Conservation (phyloP, 2,888 invertebrate genomes). For the Xiphydria camelus region DNA sequence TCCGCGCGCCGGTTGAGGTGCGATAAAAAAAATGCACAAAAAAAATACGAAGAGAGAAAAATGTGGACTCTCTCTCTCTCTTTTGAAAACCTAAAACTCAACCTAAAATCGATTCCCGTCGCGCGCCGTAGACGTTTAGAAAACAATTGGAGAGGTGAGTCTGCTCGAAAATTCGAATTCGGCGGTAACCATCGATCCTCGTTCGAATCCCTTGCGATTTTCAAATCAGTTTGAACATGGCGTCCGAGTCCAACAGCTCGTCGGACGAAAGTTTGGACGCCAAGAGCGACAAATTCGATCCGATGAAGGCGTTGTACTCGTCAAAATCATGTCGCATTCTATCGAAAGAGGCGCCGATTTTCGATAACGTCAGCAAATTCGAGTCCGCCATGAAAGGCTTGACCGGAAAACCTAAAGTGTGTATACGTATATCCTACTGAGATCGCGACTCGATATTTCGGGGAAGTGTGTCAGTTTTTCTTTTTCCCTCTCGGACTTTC, state of each 20-base stretch:
- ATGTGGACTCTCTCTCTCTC: too few relatives aligned
- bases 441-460: not conserved
- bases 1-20: too few relatives aligned
- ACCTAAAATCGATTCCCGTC: too few relatives aligned
- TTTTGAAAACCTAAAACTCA: too few relatives aligned
- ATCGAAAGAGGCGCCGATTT: conserved; percentile 63
- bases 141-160: too few relatives aligned
- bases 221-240: conserved; percentile 40
- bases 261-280: conserved; percentile 61
- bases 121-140: too few relatives aligned
- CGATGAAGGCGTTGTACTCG: conserved; percentile 71
- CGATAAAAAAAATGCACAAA: too few relatives aligned
- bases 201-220: too few relatives aligned
- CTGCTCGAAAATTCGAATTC: too few relatives aligned
- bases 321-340: conserved; percentile 62
- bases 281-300: conserved; percentile 67
- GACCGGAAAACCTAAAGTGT: conserved; percentile 44
- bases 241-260: conserved; percentile 38
- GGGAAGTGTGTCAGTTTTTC: not conserved
- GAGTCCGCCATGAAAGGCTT: conserved; percentile 57
- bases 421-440: too few relatives aligned
- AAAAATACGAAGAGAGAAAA: too few relatives aligned
- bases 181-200: too few relatives aligned
- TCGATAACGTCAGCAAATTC: conserved; percentile 72
- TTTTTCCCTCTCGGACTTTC: not conserved